Evolutionary conservation across 2,888 invertebrate genomes (phyloP), one percentile per base, ranked within the genome.

Genomic region (Itoplectis maculator): DNA sequence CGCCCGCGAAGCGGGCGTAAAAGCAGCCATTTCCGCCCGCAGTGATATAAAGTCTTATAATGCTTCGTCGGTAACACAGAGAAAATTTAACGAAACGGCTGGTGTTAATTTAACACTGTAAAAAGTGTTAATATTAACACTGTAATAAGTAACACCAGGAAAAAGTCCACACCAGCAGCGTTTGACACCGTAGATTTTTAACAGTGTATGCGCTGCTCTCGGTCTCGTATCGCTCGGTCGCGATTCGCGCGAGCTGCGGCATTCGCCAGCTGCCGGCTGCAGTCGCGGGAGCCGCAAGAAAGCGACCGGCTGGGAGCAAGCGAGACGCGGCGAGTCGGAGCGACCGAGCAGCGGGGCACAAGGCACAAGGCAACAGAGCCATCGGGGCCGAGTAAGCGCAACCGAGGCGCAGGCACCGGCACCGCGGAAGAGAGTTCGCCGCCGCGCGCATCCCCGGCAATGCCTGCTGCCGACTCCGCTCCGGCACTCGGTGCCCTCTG

Each of bases 261-360:
- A 91, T 91, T 91, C 89, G 92, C 92, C 92, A 92, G 92, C 92
- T 92, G 92, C 91, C 91, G 91, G 90, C 90, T 91, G 92, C 91
- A 90, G 92, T 90, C 86, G 88, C 88, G 88, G 87, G 84, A 88
- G 89, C 75, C 63, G 51, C 91, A 90, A 91, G 90, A 91, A 90
- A 90, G 90, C 90, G 89, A 88, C 87, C 87, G 85, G 81, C 80
- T n/a, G n/a, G n/a, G 82, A 37, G 83, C 83, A 86, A 84, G 85
- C 85, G 82, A 61, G 59, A n/a, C 84, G 85, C 83, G 84, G 84
- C 82, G 29, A 29, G 29, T 29, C 29, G 29, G 5, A 66, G 47
- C 29, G 45, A 45, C 37, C 35, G n/a, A n/a, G n/a, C n/a, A n/a
- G n/a, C n/a, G n/a, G n/a, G n/a, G n/a, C n/a, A n/a, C 65, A 47